These are phyloP conservation scores for Zaprionus ornatus DNA, from an alignment of 1,140 invertebrate species.

Conservation along the genomic window DNA sequence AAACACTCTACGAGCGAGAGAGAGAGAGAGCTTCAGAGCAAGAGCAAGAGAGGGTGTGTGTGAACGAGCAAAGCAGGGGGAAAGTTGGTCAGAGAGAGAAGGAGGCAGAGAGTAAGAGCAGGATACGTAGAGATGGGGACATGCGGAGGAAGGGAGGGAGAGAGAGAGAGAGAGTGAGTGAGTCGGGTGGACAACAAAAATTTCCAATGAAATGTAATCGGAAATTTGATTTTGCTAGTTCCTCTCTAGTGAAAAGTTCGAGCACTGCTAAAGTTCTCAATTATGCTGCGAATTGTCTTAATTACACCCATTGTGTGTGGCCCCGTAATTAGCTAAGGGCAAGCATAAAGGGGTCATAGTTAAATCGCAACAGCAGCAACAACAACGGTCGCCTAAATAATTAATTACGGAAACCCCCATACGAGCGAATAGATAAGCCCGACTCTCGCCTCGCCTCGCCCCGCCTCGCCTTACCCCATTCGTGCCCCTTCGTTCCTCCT, in stretches of 20 bases:
- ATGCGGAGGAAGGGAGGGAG: background rate
- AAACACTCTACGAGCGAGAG: background rate
- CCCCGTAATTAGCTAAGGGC: constrained; percentile 68
- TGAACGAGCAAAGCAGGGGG: too few species aligned
- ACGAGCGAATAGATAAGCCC: constrained; percentile 15
- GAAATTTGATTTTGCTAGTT: constrained; percentile 6
- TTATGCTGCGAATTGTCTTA: constrained; percentile 1
- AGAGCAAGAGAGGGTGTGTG: background rate
- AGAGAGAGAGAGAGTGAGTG: background rate
- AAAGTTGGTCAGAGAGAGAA: background rate
- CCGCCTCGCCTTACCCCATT: background rate
- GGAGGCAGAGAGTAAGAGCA: background rate
- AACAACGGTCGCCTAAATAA: constrained; percentile 65
- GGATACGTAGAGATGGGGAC: background rate
- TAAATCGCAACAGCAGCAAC: constrained; percentile 51
- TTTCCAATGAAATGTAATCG: constrained; percentile 4
- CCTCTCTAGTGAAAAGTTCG: background rate
- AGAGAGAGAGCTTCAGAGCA: background rate
- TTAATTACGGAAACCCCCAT: constrained; percentile 57
- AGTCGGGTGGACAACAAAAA: constrained; percentile 13
- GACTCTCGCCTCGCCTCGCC: background rate
- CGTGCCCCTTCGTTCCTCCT: too few species aligned
- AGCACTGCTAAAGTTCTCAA: background rate
- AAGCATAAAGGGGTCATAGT: constrained; percentile 57
- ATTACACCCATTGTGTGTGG: constrained; percentile 47